Base-by-base conservation (phyloP, 2,113 vertebrate species). In the Amblyornis subalaris region DNA sequence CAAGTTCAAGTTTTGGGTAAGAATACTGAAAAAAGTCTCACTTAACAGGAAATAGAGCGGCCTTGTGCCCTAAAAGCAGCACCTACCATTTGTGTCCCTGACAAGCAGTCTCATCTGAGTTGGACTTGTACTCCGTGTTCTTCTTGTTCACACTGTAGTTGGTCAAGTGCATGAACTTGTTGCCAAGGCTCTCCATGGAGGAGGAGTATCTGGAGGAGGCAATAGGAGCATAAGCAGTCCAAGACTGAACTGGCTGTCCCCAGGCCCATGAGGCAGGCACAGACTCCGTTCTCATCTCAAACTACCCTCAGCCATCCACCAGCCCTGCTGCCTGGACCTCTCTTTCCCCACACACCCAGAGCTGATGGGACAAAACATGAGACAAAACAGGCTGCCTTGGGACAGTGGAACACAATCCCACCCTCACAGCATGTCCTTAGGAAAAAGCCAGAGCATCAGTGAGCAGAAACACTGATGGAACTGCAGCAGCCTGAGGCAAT, bases 141-240 rank as follows among this genome's bases (percentile, higher is more conserved):
- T 99, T 99, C 97, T 99, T 99, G 97, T 99, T 99, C 94, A 99
- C 99, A 14, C 99, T 99, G 96, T 99, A 99, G 98, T 99, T 99
- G 83, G 99, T 99, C 96, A 99, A 97, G 92, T 99, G 99, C 97
- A 99, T 98, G 67, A 99, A 99, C 97, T 99, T 99, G 98, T 99
- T 99, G 61, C 98, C 82, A 61, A 99, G 98, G 89, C 98, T 99
- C 94, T 99, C 99, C 98, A 99, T 98, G 19, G 99, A 99, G 96
- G 99, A 97, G 23, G 99, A 99, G 92, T 99, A 99, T 95, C 99
- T 99, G 65, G 4, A 83, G 44, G 51, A 51, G 66, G 35, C 5
- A 71, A 72, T 4, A 94, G 40, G 13, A 80, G 20, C 60, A 84
- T 21, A 81, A 80, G 61, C 16, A 64, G 18, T 53, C 29, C 2